Percentiles rank a stretch among this genome's conserved stretches.
Conservation (phyloP, 2,113 vertebrate genomes). For the Oenanthe melanoleuca region DNA sequence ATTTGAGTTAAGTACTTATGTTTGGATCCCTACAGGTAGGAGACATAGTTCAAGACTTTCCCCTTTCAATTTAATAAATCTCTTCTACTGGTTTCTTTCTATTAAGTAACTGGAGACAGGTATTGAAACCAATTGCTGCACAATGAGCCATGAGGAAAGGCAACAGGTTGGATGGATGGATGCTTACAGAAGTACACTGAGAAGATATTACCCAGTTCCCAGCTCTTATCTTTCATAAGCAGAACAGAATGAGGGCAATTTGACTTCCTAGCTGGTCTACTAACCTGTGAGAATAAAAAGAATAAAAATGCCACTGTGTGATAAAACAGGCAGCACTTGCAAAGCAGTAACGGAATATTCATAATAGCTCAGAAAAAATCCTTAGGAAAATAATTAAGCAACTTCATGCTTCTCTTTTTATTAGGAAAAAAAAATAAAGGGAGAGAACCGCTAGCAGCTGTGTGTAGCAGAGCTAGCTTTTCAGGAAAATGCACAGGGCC, state of each 20-base stretch:
- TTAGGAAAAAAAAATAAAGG: neutral
- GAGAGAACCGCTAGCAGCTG: neutral
- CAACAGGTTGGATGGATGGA: neutral
- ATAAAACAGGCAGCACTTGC: neutral
- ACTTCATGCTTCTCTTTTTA: neutral
- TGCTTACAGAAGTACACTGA: neutral
- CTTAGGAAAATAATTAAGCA: neutral
- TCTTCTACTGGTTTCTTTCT: neutral
- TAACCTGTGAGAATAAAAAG: conserved; percentile 8
- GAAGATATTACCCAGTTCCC: neutral
- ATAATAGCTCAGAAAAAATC: neutral
- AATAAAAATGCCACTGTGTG: neutral
- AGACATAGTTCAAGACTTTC: neutral
- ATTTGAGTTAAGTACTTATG: neutral
- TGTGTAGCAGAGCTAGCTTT: conserved; percentile 1
- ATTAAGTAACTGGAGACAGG: neutral
- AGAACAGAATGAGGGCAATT: conserved; percentile 35
- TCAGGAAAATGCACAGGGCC: conserved; percentile 29
- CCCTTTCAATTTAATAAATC: neutral
- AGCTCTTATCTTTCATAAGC: neutral
- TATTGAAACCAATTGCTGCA: conserved; percentile 1
- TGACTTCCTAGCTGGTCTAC: neutral
- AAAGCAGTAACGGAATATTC: neutral
- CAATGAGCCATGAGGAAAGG: neutral
- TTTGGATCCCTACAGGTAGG: neutral